Base-by-base conservation (phyloP, 2,797 vertebrate genomes). In the Sebastes ruberrimus region DNA sequence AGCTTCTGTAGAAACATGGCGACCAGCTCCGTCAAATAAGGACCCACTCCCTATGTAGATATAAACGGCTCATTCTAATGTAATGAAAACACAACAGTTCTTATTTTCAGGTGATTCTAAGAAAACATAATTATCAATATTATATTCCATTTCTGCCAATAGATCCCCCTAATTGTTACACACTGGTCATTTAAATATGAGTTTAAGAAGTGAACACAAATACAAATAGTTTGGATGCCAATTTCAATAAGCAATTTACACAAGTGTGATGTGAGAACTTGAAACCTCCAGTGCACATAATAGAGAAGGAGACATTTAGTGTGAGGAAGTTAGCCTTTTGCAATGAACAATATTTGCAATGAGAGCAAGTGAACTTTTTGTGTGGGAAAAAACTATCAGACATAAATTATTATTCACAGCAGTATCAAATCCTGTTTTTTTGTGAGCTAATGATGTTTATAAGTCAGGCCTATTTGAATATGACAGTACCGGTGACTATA, bases 381-480 rank as follows among this genome's bases (percentile, higher is more conserved):
- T 35, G 16, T 18, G 14, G 6, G 6, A 23, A n/a, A 28, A 30
- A 10, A 7, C 49, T 10, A 22, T 30, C 35, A 33, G 18, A 46
- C 20, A 20, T 9, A 25, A n/a, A 32, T 20, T 18, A 27, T 57
- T 18, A 46, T 27, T 38, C 11, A 42, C 11, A 61, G 20, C 14
- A 25, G 18, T 6, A 52, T 6, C 0, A 3, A 38, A 23, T 18
- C 8, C 6, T 70, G 27, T 60, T 23, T 0, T 14, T 20, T 67
- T 33, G 18, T 56, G 9, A 46, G 25, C 10, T 33, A 28, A 59
- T 22, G 4, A 30, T 56, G 18, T 69, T 69, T 5, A 27, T 35
- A 42, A 16, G 18, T 70, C 28, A 53, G 49, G 49, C 49, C 49
- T 53, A 77, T 78, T 74, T 80, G 27, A 80, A 63, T 62, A 53